A percentile compares a stretch with the other conserved stretches of the same genome.
phyloP scores from a whole-genome alignment of 2,113 vertebrate species.

The Anseranas semipalmata region DNA sequence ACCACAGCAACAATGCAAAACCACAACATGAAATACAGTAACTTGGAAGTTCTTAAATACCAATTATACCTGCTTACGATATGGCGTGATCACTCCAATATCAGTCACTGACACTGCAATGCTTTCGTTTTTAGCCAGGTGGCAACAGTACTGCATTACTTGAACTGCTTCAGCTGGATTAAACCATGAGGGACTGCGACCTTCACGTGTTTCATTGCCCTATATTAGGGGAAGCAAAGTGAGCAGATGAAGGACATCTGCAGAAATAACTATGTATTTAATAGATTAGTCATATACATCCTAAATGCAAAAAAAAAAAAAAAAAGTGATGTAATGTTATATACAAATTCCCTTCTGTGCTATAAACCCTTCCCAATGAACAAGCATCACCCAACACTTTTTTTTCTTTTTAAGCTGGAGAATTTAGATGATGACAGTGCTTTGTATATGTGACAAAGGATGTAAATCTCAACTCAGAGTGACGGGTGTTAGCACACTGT shows the following conservation, averaged over 20 bases:
- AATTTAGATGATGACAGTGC: not conserved
- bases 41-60: not conserved
- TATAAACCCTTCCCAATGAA: not conserved
- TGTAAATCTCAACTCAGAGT: not conserved
- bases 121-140: slow-evolving; percentile 83
- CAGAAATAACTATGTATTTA: not conserved
- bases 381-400: not conserved
- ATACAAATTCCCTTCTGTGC: not conserved
- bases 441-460: not conserved
- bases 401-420: not conserved
- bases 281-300: not conserved
- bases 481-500: not conserved
- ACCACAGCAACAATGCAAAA: not conserved
- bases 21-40: not conserved
- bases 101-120: slow-evolving; percentile 76
- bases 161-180: slow-evolving; percentile 92
- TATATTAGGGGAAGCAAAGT: slow-evolving; percentile 24
- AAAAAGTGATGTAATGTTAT: not conserved
- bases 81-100: slow-evolving; percentile 91
- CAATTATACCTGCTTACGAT: slow-evolving; percentile 88
- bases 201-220: slow-evolving; percentile 91
- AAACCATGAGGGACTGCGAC: slow-evolving; percentile 91
- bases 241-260: not conserved
- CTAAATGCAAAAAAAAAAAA: not conserved
- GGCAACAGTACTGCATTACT: slow-evolving; percentile 91